Percentiles rank a stretch among this genome's conserved stretches.
These are phyloP conservation scores for Eutolmus rufibarbis DNA, from an alignment of 2,888 invertebrate species.

Conservation along the genomic window DNA sequence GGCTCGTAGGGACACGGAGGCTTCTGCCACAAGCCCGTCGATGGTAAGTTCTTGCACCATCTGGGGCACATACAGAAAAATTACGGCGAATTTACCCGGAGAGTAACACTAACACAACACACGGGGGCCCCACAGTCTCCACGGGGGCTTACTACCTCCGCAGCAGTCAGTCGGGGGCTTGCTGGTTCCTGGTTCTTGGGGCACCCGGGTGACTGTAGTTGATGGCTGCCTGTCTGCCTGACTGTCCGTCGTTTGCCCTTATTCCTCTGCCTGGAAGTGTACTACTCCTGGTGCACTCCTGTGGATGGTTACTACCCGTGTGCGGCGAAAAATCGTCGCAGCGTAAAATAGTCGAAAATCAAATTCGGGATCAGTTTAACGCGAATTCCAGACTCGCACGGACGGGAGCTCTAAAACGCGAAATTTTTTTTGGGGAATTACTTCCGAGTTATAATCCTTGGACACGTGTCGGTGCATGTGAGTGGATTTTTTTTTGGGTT, in stretches of 20 bases:
- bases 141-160: neutral
- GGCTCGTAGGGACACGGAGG: neutral
- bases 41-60: slow-evolving; percentile 6
- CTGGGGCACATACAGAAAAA: slow-evolving; percentile 30
- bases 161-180: slow-evolving; percentile 5
- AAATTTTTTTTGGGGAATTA: neutral
- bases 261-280: neutral
- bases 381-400: slow-evolving; percentile 62
- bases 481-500: neutral
- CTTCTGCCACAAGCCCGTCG: slow-evolving; percentile 15
- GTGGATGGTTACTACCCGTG: neutral
- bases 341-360: slow-evolving; percentile 32
- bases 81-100: slow-evolving; percentile 34
- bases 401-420: slow-evolving; percentile 51
- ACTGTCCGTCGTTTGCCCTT: slow-evolving; percentile 21
- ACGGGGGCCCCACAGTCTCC: neutral
- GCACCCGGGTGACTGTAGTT: slow-evolving; percentile 15
- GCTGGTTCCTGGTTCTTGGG: slow-evolving; percentile 23
- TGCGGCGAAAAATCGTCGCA: slow-evolving; percentile 42
- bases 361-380: slow-evolving; percentile 56
- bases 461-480: slow-evolving; percentile 23
- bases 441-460: neutral
- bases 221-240: slow-evolving; percentile 32
- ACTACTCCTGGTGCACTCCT: neutral
- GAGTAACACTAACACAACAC: slow-evolving; percentile 25